These are phyloP conservation scores for Flabesymbios commensalis DNA, from an alignment of 2,888 invertebrate species.

Conservation along the genomic window DNA sequence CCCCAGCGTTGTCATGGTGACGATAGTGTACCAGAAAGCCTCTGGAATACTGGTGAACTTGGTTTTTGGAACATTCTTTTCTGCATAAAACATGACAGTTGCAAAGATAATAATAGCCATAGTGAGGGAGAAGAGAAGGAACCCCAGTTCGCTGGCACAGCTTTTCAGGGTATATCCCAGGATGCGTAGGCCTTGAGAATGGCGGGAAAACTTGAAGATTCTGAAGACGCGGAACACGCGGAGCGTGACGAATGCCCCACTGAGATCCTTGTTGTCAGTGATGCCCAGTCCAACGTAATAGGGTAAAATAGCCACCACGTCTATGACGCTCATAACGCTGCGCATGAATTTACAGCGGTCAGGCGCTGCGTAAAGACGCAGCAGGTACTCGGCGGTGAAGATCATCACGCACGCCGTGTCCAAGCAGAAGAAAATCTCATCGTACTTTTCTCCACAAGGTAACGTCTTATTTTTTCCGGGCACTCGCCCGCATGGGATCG, in stretches of 20 bases:
- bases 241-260: slow-evolving; percentile 97
- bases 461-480: slow-evolving; percentile 25
- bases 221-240: slow-evolving; percentile 99
- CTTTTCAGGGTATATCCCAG: slow-evolving; percentile 99
- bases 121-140: slow-evolving; percentile 97
- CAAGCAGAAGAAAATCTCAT: slow-evolving; percentile 91
- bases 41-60: slow-evolving; percentile 99
- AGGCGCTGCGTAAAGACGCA: slow-evolving; percentile 94
- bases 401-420: slow-evolving; percentile 99
- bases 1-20: slow-evolving; percentile 99
- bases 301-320: slow-evolving; percentile 98
- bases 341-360: slow-evolving; percentile 96
- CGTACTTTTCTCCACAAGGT: slow-evolving; percentile 92
- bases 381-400: slow-evolving; percentile 92
- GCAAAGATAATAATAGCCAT: slow-evolving; percentile 99
- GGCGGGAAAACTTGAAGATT: slow-evolving; percentile 99
- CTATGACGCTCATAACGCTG: slow-evolving; percentile 98
- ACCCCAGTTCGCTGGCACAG: slow-evolving; percentile 98
- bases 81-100: slow-evolving; percentile 99
- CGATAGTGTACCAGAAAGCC: slow-evolving; percentile 99
- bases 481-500: slow-evolving; percentile 87
- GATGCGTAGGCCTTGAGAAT: slow-evolving; percentile 97
- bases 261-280: slow-evolving; percentile 96
- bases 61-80: slow-evolving; percentile 96
- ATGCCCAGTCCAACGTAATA: slow-evolving; percentile 96